Evolutionary conservation across 2,113 vertebrate genomes (phyloP).

Genomic region (Clarias macrocephalus): DNA sequence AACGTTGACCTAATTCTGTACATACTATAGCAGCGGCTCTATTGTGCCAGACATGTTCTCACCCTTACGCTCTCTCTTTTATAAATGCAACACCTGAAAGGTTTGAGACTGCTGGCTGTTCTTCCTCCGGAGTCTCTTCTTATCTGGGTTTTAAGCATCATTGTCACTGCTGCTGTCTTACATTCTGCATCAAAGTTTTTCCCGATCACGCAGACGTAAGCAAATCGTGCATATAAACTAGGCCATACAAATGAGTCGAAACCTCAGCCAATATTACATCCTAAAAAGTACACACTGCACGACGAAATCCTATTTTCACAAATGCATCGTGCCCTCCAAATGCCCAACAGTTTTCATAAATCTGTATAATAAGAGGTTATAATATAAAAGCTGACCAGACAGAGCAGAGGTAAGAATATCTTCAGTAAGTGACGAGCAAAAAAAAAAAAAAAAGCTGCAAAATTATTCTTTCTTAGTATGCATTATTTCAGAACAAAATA

Average conservation of each 20-base stretch:
- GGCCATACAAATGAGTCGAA: constrained; percentile 5
- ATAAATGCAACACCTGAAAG: constrained; percentile 63
- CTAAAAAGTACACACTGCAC: constrained; percentile 12
- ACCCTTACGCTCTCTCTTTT: constrained; percentile 43
- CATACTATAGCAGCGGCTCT: constrained; percentile 65
- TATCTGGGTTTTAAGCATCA: constrained; percentile 36
- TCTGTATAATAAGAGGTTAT: not conserved
- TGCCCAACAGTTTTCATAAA: not conserved
- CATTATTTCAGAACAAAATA: not conserved
- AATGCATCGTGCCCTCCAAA: not conserved
- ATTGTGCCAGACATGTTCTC: constrained; percentile 62
- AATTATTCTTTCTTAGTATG: not conserved
- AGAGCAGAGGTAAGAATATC: not conserved
- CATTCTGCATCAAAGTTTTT: constrained; percentile 18
- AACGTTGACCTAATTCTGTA: constrained; percentile 75
- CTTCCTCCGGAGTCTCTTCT: constrained; percentile 40
- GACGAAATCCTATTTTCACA: not conserved
- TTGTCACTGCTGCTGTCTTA: constrained; percentile 27
- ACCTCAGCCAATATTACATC: not conserved
- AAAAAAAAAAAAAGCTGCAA: constrained; percentile 19
- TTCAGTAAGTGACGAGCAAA: not conserved
- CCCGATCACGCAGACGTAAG: constrained; percentile 17
- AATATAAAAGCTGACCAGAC: constrained; percentile 27
- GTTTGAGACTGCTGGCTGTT: constrained; percentile 19
- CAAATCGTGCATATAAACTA: constrained; percentile 43